Evolutionary conservation across 2,888 invertebrate species (phyloP).

Genomic region (Erannis defoliaria): DNA sequence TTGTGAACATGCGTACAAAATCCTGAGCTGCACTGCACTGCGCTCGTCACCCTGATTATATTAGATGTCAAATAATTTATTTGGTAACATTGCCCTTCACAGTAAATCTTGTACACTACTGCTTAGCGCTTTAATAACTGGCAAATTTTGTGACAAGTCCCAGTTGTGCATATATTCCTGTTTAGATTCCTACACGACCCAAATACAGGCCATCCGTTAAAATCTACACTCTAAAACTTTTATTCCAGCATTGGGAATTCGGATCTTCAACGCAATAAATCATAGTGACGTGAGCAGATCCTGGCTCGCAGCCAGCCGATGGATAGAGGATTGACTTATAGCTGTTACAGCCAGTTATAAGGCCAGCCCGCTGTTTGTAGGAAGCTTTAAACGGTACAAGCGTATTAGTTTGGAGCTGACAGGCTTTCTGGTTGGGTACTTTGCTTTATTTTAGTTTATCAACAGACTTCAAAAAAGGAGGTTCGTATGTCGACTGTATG

Average conservation of each 20-base stretch:
- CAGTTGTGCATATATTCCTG: background rate
- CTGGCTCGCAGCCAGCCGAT: constrained; percentile 43
- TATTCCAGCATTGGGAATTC: constrained; percentile 34
- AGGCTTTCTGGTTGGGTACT: background rate
- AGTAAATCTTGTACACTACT: too few relatives aligned
- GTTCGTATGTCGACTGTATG: too few relatives aligned
- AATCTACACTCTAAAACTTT: constrained; percentile 33
- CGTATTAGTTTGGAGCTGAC: constrained; percentile 11
- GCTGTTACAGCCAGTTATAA: constrained; percentile 1
- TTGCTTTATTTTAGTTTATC: background rate
- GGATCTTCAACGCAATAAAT: constrained; percentile 44
- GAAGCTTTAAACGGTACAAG: constrained; percentile 7
- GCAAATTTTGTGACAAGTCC: background rate
- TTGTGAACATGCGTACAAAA: too few relatives aligned
- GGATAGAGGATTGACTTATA: constrained; percentile 45
- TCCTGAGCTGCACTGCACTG: too few relatives aligned
- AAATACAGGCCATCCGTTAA: constrained; percentile 13
- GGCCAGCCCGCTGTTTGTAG: constrained; percentile 7
- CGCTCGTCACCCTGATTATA: too few relatives aligned
- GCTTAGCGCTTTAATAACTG: too few relatives aligned
- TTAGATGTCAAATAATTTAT: too few relatives aligned
- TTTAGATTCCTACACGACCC: background rate
- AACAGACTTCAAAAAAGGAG: too few relatives aligned
- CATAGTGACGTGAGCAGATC: constrained; percentile 47
- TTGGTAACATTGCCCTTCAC: too few relatives aligned